A percentile compares a stretch with the other conserved stretches of the same genome.
Conservation (phyloP, 2,113 vertebrate genomes). For the Leucoraja erinaceus region DNA sequence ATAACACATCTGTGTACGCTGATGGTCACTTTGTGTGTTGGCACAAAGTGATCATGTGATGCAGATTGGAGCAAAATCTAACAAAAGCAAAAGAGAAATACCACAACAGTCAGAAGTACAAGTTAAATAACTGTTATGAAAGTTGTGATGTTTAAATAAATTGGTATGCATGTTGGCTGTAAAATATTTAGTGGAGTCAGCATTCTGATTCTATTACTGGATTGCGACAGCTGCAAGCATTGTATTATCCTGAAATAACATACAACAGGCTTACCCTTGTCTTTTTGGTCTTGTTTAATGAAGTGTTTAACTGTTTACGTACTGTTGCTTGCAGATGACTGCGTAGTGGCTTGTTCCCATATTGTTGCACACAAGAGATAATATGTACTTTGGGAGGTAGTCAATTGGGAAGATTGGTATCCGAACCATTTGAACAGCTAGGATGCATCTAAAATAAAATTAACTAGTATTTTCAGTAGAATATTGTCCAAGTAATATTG, state of each 20-base stretch:
- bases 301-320: slow-evolving; percentile 33
- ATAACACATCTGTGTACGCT: background rate
- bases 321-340: background rate
- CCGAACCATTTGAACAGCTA: background rate
- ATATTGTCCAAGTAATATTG: background rate
- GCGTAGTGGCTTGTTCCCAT: background rate
- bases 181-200: slow-evolving; percentile 12
- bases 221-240: slow-evolving; percentile 27
- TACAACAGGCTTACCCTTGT: background rate
- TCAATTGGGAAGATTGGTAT: background rate
- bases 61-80: background rate
- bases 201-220: slow-evolving; percentile 27
- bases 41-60: background rate
- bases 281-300: slow-evolving; percentile 28
- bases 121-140: background rate
- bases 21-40: background rate
- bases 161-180: background rate
- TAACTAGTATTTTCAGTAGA: background rate
- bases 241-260: slow-evolving; percentile 18
- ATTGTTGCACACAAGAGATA: background rate
- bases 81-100: background rate
- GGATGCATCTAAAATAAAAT: background rate
- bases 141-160: background rate
- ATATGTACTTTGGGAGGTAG: background rate
- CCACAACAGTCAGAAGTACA: background rate